phyloP scores from a whole-genome alignment of 2,113 vertebrate genomes.

The Atrichornis clamosus region DNA sequence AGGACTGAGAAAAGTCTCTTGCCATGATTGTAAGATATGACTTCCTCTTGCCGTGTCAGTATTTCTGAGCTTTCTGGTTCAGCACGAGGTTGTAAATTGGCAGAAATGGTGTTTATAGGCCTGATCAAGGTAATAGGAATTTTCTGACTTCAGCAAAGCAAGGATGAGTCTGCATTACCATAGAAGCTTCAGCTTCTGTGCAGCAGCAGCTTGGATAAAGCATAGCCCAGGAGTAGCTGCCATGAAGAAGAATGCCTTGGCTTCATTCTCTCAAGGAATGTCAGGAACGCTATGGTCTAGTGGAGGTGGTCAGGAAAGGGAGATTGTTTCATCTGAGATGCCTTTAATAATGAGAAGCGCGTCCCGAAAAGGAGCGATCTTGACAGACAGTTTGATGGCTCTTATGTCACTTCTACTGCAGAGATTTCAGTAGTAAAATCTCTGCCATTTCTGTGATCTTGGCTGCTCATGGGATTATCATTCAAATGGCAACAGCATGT shows the following conservation, averaged over 20 bases:
- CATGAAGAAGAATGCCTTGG: neutral
- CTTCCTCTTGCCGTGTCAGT: neutral
- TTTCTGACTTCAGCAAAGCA: neutral
- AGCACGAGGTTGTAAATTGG: neutral
- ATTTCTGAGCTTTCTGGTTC: neutral
- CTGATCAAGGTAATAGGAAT: fast-evolving
- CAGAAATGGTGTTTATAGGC: neutral
- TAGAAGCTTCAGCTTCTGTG: neutral
- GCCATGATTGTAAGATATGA: neutral
- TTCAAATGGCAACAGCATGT: neutral
- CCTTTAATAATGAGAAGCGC: neutral
- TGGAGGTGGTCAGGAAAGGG: neutral
- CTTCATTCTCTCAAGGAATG: neutral
- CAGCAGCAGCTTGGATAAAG: neutral
- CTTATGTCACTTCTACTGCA: neutral
- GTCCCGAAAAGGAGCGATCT: neutral
- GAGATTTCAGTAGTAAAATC: neutral
- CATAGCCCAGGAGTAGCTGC: neutral
- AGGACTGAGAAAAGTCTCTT: neutral
- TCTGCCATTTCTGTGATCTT: neutral
- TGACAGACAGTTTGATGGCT: neutral
- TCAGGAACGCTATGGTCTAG: neutral
- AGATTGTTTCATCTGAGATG: neutral
- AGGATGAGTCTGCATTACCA: neutral
- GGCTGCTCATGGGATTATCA: neutral